Conservation (phyloP, 2,797 vertebrate species). For the Sebastes vulpes region DNA sequence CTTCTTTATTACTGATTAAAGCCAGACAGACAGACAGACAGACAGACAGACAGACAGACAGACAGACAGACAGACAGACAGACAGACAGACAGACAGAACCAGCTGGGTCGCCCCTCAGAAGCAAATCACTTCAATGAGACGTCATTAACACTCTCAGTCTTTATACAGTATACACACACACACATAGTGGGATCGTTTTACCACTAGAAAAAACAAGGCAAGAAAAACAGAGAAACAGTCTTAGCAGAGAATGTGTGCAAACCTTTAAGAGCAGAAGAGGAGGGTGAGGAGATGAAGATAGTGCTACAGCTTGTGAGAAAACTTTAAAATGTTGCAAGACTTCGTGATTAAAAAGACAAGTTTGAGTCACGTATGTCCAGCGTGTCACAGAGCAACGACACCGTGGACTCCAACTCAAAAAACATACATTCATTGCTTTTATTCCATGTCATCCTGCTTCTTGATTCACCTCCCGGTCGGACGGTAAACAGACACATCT, state of each 20-base stretch:
- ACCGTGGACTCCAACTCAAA: not conserved
- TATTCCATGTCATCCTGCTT: not conserved
- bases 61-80: no score
- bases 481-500: slow-evolving; percentile 10
- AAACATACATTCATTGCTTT: slow-evolving; percentile 15
- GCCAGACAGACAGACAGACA: not conserved
- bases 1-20: slow-evolving; percentile 74
- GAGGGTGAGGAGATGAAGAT: not conserved
- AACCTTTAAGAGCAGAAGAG: slow-evolving; percentile 6
- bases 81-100: not conserved
- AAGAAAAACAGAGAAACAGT: slow-evolving; percentile 34
- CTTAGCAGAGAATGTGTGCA: slow-evolving; percentile 52
- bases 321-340: not conserved
- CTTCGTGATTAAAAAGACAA: not conserved
- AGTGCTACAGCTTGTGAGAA: slow-evolving; percentile 5
- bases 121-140: slow-evolving; percentile 16
- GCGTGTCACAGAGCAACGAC: not conserved
- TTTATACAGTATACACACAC: slow-evolving; percentile 21
- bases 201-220: not conserved
- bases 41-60: no score
- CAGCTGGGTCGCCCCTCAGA: slow-evolving; percentile 27
- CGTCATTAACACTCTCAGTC: slow-evolving; percentile 6
- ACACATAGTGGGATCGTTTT: slow-evolving; percentile 6
- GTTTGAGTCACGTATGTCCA: not conserved
- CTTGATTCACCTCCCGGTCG: not conserved